Percentiles rank a stretch among this genome's conserved stretches.
Evolutionary conservation across 1,140 invertebrate species (phyloP).

Genomic region (Drepana arcuata): DNA sequence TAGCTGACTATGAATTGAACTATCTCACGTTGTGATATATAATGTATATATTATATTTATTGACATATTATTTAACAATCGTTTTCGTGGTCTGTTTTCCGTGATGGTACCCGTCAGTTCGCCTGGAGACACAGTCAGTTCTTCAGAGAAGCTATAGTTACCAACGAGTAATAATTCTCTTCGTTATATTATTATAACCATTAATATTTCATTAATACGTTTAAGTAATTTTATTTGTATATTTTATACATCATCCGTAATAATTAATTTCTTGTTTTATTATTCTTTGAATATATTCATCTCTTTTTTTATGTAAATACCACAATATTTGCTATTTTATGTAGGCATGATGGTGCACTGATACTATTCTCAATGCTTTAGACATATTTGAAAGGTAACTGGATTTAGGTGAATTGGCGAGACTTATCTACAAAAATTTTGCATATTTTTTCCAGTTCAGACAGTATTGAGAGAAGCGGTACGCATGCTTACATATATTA

Average conservation of each 20-base stretch:
- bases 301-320: slow-evolving; percentile 41
- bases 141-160: slow-evolving; percentile 94
- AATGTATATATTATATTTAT: too few species aligned
- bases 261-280: slow-evolving; percentile 65
- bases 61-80: slow-evolving; percentile 61
- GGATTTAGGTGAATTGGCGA: too few species aligned
- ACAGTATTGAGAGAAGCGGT: slow-evolving; percentile 60
- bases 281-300: slow-evolving; percentile 37
- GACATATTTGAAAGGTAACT: too few species aligned
- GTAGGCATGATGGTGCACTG: slow-evolving; percentile 59
- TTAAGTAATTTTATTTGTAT: slow-evolving; percentile 57
- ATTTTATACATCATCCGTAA: slow-evolving; percentile 56
- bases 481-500: slow-evolving; percentile 52
- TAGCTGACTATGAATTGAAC: too few species aligned
- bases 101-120: slow-evolving; percentile 80
- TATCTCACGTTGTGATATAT: too few species aligned
- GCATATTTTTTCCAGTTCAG: slow-evolving; percentile 59
- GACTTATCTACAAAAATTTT: slow-evolving; percentile 30
- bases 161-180: slow-evolving; percentile 71
- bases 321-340: slow-evolving; percentile 44
- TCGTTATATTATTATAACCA: slow-evolving; percentile 61
- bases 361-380: slow-evolving; percentile 39
- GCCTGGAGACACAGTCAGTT: slow-evolving; percentile 95
- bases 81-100: slow-evolving; percentile 63
- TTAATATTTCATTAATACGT: slow-evolving; percentile 51